phyloP scores from a whole-genome alignment of 1,140 invertebrate genomes.

The Chelonus insularis region DNA sequence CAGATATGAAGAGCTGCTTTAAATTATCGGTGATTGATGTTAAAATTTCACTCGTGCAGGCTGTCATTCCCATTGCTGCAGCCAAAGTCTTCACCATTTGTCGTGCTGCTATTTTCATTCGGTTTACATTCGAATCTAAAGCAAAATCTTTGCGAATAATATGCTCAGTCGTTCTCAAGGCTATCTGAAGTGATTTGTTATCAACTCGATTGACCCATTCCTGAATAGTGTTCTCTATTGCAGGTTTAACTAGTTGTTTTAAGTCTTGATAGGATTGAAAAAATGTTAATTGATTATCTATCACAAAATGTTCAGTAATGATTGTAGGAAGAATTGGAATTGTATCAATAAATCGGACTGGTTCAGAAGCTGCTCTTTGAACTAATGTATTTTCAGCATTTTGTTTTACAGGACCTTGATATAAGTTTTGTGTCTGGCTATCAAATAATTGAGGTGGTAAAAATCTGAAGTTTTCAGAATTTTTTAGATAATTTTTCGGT shows the following conservation, averaged over 20 bases:
- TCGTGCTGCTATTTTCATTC: constrained; percentile 90
- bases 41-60: constrained; percentile 86
- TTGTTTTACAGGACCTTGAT: constrained; percentile 53
- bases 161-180: constrained; percentile 92
- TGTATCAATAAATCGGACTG: constrained; percentile 56
- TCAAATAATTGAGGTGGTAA: constrained; percentile 83
- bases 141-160: constrained; percentile 98
- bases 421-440: constrained; percentile 67
- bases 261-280: constrained; percentile 88
- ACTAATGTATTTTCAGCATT: constrained; percentile 44
- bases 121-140: constrained; percentile 89
- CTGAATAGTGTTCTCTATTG: constrained; percentile 91
- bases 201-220: constrained; percentile 95
- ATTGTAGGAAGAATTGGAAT: constrained; percentile 64
- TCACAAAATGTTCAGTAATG: constrained; percentile 79
- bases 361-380: constrained; percentile 45
- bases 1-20: constrained; percentile 77
- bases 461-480: constrained; percentile 73
- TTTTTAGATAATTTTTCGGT: constrained; percentile 77
- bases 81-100: constrained; percentile 96
- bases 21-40: constrained; percentile 85
- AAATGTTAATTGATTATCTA: constrained; percentile 73
- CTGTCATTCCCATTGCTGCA: constrained; percentile 98
- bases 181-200: constrained; percentile 94
- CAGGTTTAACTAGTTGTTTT: constrained; percentile 81